Evolutionary conservation across 1,140 invertebrate species (phyloP), one percentile per base, ranked within the genome.

Genomic region (Nephotettix cincticeps): DNA sequence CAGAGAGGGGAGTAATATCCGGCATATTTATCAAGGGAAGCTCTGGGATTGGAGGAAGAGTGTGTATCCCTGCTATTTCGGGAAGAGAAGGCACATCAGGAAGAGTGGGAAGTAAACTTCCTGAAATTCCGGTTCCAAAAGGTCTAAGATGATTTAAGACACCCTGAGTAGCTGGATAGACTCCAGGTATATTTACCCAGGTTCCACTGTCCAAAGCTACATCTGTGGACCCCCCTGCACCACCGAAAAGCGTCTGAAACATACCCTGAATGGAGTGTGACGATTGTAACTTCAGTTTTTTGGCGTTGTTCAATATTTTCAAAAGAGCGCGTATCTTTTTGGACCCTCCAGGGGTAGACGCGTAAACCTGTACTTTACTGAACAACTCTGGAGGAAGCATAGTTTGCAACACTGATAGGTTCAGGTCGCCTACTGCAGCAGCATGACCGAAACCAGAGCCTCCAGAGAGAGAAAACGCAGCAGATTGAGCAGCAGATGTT

Each of bases 21-120:
- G 71, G 71, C 0, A 74, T 21, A 14, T 69, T 65, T 25, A 74
- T 66, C 0, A 68, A 58, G 0, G 73, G 73, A 29, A 74, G 32
- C 17, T 40, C 17, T 6, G 73, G 70, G 13, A 54, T 54, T 4
- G 66, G 67, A 19, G 70, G 71, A 14, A 72, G 25, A 0, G 25
- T n/a, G 0, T 56, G 29, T 0, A 74, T 25, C 2, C 66, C 54
- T 1, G 70, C 67, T 23, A 74, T 66, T 14, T 70, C 21, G 13
- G 73, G 73, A 17, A 74, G 66, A 3, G 58, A 27, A 2, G 68
- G 61, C 21, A 68, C 11, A 11, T 72, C 68, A 1, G 73, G 73
- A 6, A 74, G 73, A 23, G 56, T 28, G 13, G 68, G 67, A 21
- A 58, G 29, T 13, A 30, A 25, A 30, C 21, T n/a, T 27, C 28